Base-by-base conservation (phyloP, 2,113 vertebrate species). In the Calyptommatus sinebrachiatus region DNA sequence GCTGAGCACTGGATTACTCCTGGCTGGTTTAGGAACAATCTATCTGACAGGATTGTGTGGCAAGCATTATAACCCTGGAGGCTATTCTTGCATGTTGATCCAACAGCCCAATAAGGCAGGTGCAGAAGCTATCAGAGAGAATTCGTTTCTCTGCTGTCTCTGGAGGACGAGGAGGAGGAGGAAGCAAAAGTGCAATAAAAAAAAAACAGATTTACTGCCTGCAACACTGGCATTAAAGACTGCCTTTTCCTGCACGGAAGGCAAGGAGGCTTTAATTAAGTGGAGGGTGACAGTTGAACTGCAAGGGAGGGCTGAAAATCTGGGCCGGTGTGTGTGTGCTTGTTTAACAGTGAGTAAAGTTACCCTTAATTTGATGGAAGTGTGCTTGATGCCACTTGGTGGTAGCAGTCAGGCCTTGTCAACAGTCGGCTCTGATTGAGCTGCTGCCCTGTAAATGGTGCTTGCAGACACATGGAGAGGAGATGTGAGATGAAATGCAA, bases 381-480 rank as follows among this genome's bases (percentile, higher is more conserved):
- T 8, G 71, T n/a, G 41, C 10, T 48, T n/a, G 63, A 18, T 60
- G 71, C n/a, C 6, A 1, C n/a, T 48, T 22, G 66, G 31, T 26
- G 7, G 73, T 26, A 3, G 68, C 35, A 21, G 46, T 14, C 60
- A 24, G 7, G 2, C 2, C 28, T n/a, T 73, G 73, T 80, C 83
- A 79, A 46, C 73, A 80, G 77, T 78, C 68, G 76, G 50, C 21
- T 61, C 8, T 68, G 61, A 78, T 78, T 73, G 70, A 71, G 68
- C 45, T 53, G 21, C 26, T 11, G 31, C 70, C 67, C 24, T 14
- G 6, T 10, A 46, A 60, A 28, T 57, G 67, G 60, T 28, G 6
- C 68, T 35, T 53, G 35, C 2, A 65, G 70, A 48, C 35, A 26
- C 16, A 21, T 73, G 76, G 62, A 21, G 3, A 21, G 31, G 14